Percentiles rank a stretch among this genome's conserved stretches.
Conservation (phyloP, 2,797 vertebrate species). For the Periophthalmus magnuspinnatus region DNA sequence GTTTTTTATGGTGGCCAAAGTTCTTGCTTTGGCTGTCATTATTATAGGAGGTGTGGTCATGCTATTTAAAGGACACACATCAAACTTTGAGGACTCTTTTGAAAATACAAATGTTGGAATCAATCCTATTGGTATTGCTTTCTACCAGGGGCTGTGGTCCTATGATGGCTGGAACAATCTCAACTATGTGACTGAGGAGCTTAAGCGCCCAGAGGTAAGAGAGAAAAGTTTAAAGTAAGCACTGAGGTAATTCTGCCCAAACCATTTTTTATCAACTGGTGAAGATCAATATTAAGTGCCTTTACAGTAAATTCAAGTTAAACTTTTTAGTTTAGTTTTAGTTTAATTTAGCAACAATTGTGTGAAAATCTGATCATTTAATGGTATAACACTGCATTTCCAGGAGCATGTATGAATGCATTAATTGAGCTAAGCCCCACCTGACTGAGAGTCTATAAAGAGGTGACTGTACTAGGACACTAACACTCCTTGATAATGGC, state of each 20-base stretch:
- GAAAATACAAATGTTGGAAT: constrained; percentile 74
- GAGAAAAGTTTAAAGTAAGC: background rate
- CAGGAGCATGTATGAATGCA: background rate
- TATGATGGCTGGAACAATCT: constrained; percentile 90
- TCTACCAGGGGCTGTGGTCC: constrained; percentile 91
- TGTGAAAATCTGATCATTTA: background rate
- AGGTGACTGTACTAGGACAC: accelerated
- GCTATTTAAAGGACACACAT: constrained; percentile 72
- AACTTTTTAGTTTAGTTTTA: too few relatives aligned
- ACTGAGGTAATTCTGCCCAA: background rate
- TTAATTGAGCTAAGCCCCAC: background rate
- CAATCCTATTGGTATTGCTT: constrained; percentile 79
- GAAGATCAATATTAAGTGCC: background rate
- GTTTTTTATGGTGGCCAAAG: constrained; percentile 80
- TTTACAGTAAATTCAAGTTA: background rate
- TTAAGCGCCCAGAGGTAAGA: constrained; percentile 84
- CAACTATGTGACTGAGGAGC: constrained; percentile 85
- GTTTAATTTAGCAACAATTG: background rate
- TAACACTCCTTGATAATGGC: constrained; percentile 1
- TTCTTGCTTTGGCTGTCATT: constrained; percentile 79
- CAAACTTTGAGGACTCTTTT: constrained; percentile 80
- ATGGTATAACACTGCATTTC: background rate
- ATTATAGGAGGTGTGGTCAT: constrained; percentile 77
- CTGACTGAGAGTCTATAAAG: background rate
- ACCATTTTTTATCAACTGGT: background rate